Percentiles rank a stretch among this genome's conserved stretches.
Evolutionary conservation across 1,140 invertebrate species (phyloP).

Genomic region (Lerema accius): DNA sequence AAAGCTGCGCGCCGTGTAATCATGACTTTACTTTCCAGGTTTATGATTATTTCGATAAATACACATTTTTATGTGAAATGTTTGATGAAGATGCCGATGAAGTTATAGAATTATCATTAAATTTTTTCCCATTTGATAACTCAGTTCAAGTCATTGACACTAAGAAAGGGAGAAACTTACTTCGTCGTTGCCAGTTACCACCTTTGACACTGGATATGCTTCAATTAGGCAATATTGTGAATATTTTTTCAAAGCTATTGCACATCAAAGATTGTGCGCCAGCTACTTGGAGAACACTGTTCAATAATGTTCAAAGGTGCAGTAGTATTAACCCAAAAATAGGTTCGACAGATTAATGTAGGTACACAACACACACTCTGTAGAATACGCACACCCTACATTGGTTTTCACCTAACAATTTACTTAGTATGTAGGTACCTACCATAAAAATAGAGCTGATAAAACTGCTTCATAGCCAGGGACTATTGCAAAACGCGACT

Average conservation of each 20-base stretch:
- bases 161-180: conserved; percentile 59
- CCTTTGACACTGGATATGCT: conserved; percentile 64
- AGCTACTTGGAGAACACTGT: conserved; percentile 57
- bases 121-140: conserved; percentile 74
- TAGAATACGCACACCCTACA: too few relatives aligned
- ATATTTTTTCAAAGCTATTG: conserved; percentile 70
- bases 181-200: conserved; percentile 63
- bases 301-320: conserved; percentile 69
- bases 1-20: too few relatives aligned
- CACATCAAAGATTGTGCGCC: conserved; percentile 67
- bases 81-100: conserved; percentile 66
- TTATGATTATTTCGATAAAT: conserved; percentile 74
- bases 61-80: conserved; percentile 76
- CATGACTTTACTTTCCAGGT: conserved; percentile 45
- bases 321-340: neutral
- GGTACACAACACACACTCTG: too few relatives aligned
- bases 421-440: too few relatives aligned
- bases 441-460: neutral
- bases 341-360: too few relatives aligned
- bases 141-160: conserved; percentile 71
- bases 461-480: too few relatives aligned
- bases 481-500: too few relatives aligned
- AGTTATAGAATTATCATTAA: conserved; percentile 59
- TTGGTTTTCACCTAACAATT: too few relatives aligned
- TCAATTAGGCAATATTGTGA: conserved; percentile 74